Evolutionary conservation across 2,888 invertebrate genomes (phyloP).

Genomic region (Diaphora mendica): DNA sequence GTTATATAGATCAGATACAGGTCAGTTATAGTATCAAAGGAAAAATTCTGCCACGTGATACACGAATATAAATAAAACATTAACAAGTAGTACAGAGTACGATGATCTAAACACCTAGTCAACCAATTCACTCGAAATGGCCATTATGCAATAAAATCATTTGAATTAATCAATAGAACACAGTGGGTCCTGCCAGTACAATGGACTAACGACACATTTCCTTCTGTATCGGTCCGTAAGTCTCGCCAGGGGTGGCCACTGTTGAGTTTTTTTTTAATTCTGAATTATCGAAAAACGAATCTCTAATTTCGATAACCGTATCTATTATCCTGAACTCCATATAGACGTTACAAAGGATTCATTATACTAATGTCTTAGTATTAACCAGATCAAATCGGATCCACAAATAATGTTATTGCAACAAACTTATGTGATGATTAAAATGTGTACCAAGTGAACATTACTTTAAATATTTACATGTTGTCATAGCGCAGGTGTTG

Average conservation of each 20-base stretch:
- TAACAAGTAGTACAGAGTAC: slow-evolving; percentile 29
- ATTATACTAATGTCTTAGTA: background rate
- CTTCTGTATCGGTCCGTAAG: slow-evolving; percentile 53
- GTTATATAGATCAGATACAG: background rate
- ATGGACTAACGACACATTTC: slow-evolving; percentile 74
- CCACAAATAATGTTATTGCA: background rate
- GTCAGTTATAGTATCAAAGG: background rate
- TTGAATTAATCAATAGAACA: slow-evolving; percentile 84
- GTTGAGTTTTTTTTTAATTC: background rate
- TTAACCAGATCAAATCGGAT: background rate
- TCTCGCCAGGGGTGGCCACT: slow-evolving; percentile 28
- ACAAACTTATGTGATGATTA: background rate
- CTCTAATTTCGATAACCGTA: background rate
- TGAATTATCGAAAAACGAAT: background rate
- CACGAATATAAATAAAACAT: slow-evolving; percentile 3
- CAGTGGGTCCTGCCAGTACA: slow-evolving; percentile 72
- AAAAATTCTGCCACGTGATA: background rate
- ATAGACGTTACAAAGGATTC: background rate
- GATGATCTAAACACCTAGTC: slow-evolving; percentile 56
- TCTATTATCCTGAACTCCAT: background rate
- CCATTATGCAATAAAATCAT: slow-evolving; percentile 83
- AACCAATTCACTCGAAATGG: slow-evolving; percentile 56
- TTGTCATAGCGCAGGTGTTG: too few relatives aligned
- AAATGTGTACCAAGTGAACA: background rate
- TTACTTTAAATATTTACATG: background rate